A percentile compares a stretch with the other conserved stretches of the same genome.
These are phyloP conservation scores for Neodiprion fabricii DNA, from an alignment of 1,140 invertebrate genomes.

Conservation along the genomic window DNA sequence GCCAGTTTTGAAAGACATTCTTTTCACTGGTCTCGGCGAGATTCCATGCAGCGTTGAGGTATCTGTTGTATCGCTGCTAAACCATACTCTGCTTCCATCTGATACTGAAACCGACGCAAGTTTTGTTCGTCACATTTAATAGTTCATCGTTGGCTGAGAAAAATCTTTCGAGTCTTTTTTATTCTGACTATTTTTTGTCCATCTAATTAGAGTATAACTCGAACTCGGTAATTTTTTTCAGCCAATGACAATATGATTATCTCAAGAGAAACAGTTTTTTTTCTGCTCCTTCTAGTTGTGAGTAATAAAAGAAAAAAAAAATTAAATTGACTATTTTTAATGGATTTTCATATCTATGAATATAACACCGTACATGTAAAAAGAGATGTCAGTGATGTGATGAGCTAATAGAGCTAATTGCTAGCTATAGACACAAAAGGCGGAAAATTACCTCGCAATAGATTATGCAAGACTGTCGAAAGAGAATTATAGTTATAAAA, in stretches of 20 bases:
- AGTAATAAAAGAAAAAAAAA: conserved; percentile 4
- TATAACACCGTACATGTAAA: too few species aligned
- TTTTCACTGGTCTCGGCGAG: conserved; percentile 63
- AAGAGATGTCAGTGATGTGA: too few species aligned
- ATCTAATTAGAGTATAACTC: too few species aligned
- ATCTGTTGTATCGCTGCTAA: conserved; percentile 54
- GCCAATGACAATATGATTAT: too few species aligned
- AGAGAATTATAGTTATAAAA: conserved; percentile 43
- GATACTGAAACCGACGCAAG: conserved; percentile 45
- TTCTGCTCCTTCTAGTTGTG: not conserved
- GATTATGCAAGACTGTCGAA: conserved; percentile 57
- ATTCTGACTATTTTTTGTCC: too few species aligned
- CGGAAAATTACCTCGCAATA: conserved; percentile 56
- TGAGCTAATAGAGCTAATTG: conserved; percentile 25
- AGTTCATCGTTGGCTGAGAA: too few species aligned
- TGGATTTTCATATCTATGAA: too few species aligned
- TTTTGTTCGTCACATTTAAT: too few species aligned
- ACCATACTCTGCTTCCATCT: conserved; percentile 60
- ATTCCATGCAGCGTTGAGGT: conserved; percentile 58
- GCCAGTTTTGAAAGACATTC: conserved; percentile 61
- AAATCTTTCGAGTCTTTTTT: too few species aligned
- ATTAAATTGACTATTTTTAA: not conserved
- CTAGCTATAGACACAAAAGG: conserved; percentile 40
- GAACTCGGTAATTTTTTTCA: too few species aligned
- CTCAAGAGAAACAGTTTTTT: too few species aligned